These are phyloP conservation scores for Phaonia tiefii DNA, from an alignment of 2,888 invertebrate genomes.

Conservation along the genomic window DNA sequence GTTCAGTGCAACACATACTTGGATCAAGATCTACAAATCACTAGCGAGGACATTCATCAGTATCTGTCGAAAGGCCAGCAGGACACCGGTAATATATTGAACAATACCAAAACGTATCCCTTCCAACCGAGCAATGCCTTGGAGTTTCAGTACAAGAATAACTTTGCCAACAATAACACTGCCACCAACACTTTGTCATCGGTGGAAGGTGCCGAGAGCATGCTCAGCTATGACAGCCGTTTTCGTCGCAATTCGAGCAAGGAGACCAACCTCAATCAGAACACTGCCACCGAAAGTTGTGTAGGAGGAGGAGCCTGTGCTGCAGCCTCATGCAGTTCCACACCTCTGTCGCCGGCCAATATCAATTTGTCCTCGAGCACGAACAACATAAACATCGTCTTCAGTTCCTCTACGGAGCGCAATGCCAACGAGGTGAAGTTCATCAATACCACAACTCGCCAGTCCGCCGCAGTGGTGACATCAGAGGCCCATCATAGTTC, in stretches of 20 bases:
- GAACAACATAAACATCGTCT: slow-evolving; percentile 80
- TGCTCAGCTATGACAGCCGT: slow-evolving; percentile 71
- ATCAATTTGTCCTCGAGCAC: slow-evolving; percentile 79
- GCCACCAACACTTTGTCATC: slow-evolving; percentile 68
- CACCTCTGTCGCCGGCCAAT: slow-evolving; percentile 76
- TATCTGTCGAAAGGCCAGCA: slow-evolving; percentile 79
- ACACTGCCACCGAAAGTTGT: slow-evolving; percentile 65
- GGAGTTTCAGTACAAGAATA: slow-evolving; percentile 80
- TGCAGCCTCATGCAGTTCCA: slow-evolving; percentile 64
- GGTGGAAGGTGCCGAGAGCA: slow-evolving; percentile 68
- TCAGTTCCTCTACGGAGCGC: slow-evolving; percentile 76
- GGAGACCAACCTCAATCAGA: slow-evolving; percentile 80
- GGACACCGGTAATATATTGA: slow-evolving; percentile 75
- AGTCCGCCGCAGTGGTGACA: slow-evolving; percentile 72
- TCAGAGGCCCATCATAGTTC: slow-evolving; percentile 77
- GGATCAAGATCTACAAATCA: slow-evolving; percentile 80
- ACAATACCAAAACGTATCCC: slow-evolving; percentile 79
- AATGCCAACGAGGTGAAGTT: slow-evolving; percentile 80
- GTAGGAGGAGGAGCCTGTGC: slow-evolving; percentile 56
- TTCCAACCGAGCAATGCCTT: slow-evolving; percentile 79
- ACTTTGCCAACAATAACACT: slow-evolving; percentile 75
- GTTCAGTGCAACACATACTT: slow-evolving; percentile 80
- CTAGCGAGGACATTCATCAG: slow-evolving; percentile 80
- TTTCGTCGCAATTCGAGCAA: slow-evolving; percentile 76
- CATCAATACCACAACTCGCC: slow-evolving; percentile 75